Conservation (phyloP, 2,113 vertebrate species). For the Phoxinus phoxinus region DNA sequence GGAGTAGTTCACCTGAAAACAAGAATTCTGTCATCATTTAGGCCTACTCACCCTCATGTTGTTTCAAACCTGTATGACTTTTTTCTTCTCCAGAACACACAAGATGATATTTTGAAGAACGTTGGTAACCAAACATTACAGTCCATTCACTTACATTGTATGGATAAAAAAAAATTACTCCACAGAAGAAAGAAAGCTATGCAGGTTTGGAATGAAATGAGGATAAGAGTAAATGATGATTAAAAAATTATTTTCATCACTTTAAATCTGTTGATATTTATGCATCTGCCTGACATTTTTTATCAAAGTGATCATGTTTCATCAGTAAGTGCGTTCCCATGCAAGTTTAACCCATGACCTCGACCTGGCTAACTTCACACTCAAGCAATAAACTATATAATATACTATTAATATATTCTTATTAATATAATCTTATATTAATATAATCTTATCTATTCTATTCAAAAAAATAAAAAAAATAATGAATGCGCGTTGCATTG, state of each 20-base stretch:
- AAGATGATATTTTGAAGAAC: not conserved
- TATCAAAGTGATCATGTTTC: not conserved
- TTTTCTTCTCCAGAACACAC: not conserved
- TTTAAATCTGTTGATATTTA: not conserved
- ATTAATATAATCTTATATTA: too few relatives aligned
- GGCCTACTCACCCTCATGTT: not conserved
- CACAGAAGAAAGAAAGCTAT: not conserved
- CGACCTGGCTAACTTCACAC: not conserved
- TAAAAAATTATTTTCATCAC: not conserved
- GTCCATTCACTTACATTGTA: not conserved
- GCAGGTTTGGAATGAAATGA: not conserved
- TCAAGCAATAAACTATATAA: not conserved
- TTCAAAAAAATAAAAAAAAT: too few relatives aligned
- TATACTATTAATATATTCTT: not conserved
- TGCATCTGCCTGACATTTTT: not conserved
- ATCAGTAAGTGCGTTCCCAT: not conserved
- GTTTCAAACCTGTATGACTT: not conserved
- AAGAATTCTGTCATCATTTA: not conserved
- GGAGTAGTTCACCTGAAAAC: not conserved
- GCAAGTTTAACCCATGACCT: not conserved
- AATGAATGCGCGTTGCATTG: too few relatives aligned
- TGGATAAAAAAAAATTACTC: too few relatives aligned
- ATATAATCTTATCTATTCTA: too few relatives aligned
- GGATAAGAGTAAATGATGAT: not conserved
- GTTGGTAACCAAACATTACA: not conserved